phyloP scores from a whole-genome alignment of 2,888 invertebrate species.

The Eupithecia dodoneata region DNA sequence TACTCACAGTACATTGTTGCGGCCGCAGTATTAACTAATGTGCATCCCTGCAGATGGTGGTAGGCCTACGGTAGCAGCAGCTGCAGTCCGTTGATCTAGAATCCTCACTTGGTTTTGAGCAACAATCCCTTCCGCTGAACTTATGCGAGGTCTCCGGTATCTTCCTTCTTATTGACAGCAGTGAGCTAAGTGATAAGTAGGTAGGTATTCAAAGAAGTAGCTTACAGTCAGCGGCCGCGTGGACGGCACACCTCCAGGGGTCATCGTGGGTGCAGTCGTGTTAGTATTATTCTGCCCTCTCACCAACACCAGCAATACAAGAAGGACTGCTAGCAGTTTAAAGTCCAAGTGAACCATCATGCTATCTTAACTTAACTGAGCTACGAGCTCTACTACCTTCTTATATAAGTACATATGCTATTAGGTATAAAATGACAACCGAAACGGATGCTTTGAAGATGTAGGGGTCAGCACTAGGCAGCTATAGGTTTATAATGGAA shows the following conservation, averaged over 20 bases:
- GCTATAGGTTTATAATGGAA: slow-evolving; percentile 40
- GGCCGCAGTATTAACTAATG: neutral
- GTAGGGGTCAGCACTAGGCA: slow-evolving; percentile 26
- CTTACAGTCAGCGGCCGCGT: slow-evolving; percentile 15
- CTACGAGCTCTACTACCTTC: slow-evolving; percentile 29
- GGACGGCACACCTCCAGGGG: slow-evolving; percentile 14
- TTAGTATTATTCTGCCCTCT: slow-evolving; percentile 47
- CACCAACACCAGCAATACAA: slow-evolving; percentile 46
- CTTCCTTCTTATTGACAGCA: neutral
- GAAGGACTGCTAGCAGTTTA: slow-evolving; percentile 47
- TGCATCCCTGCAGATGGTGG: neutral
- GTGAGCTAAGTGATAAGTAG: neutral
- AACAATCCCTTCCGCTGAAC: neutral
- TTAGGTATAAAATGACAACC: slow-evolving; percentile 28
- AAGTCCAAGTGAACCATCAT: slow-evolving; percentile 49
- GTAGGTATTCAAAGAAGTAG: neutral
- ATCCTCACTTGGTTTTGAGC: neutral
- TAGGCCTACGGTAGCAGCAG: neutral
- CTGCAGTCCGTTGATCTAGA: neutral
- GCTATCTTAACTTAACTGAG: slow-evolving; percentile 36
- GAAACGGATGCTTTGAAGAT: slow-evolving; percentile 32
- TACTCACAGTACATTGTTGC: neutral
- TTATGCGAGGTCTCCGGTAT: neutral
- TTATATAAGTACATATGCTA: slow-evolving; percentile 40
- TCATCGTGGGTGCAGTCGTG: slow-evolving; percentile 16